Base-by-base conservation (phyloP, 2,888 invertebrate species). In the Drosophila melanosoma region DNA sequence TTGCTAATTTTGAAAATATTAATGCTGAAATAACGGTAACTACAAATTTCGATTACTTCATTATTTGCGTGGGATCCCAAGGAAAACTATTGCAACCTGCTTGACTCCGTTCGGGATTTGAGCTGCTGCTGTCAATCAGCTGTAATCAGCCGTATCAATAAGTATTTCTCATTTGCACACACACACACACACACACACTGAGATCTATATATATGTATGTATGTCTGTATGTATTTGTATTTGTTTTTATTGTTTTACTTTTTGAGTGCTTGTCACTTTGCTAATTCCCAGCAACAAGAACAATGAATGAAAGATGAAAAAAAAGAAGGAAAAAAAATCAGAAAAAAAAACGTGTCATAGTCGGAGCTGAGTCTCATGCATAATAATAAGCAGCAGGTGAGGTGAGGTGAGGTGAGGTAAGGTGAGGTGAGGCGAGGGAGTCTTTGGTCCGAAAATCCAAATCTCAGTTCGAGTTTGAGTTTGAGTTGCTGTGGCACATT, bases 251-350 rank as follows among this genome's bases (percentile, higher is more conserved):
- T 45, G 32, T 57, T 49, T 42, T 48, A 49, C 20, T 51, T 51
- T 38, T 69, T 42, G 69, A 70, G 73, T 70, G 68, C 32, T 73
- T 66, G 75, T 67, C 67, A 63, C 71, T 77, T 83, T 87, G 87
- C 86, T 86, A 87, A 87, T 83, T 83, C 82, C 77, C 83, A 71
- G 74, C 58, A 36, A n/a, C 62, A 62, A 32, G 15, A 54, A 33
- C 38, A 63, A 61, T 53, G 32, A 42, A 32, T 10, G 42, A 63
- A 49, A 38, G 51, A 56, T 36, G 26, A 32, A 40, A 29, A 33
- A 40, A 32, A 36, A 38, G 40, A 38, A 53, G 57, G 61, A 53
- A 53, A 66, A 65, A 71, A 59, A 33, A 33, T 26, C 2, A 2
- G 33, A 20, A n/a, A 38, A 26, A 67, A 66, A 61, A 77, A 82